Evolutionary conservation across 2,888 invertebrate species (phyloP).

Genomic region (Noctua pronuba): DNA sequence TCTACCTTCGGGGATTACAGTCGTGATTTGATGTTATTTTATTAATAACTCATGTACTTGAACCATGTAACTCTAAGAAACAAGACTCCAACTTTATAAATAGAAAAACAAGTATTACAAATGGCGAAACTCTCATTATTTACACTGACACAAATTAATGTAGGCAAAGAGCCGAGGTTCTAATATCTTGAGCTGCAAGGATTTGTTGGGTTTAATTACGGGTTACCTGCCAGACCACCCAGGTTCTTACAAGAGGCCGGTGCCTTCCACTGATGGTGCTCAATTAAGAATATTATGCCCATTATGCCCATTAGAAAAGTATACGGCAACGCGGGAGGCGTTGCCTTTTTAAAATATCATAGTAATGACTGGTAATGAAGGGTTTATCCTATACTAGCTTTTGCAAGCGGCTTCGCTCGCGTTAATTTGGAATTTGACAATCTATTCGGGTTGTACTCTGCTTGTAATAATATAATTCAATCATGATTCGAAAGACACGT

Average conservation of each 20-base stretch:
- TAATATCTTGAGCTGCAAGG: conserved; percentile 56
- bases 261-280: conserved; percentile 63
- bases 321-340: conserved; percentile 55
- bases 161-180: conserved; percentile 21
- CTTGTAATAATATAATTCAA: too few species aligned
- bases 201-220: conserved; percentile 71
- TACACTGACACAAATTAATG: conserved; percentile 46
- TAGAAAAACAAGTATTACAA: conserved; percentile 43
- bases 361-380: conserved; percentile 53
- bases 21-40: too few species aligned
- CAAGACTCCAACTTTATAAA: conserved; percentile 29
- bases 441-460: too few species aligned
- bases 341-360: conserved; percentile 55
- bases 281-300: conserved; percentile 71
- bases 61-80: background rate
- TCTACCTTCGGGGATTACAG: too few species aligned
- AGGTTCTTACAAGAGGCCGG: conserved; percentile 50
- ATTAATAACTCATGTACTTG: background rate
- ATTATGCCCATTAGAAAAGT: conserved; percentile 71
- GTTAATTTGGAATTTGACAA: too few species aligned
- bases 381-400: conserved; percentile 41
- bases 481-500: too few species aligned
- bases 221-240: conserved; percentile 74
- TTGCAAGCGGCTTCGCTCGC: too few species aligned
- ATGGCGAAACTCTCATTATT: conserved; percentile 34